Evolutionary conservation across 1,140 invertebrate genomes (phyloP).

Genomic region (Drosophila bocqueti): DNA sequence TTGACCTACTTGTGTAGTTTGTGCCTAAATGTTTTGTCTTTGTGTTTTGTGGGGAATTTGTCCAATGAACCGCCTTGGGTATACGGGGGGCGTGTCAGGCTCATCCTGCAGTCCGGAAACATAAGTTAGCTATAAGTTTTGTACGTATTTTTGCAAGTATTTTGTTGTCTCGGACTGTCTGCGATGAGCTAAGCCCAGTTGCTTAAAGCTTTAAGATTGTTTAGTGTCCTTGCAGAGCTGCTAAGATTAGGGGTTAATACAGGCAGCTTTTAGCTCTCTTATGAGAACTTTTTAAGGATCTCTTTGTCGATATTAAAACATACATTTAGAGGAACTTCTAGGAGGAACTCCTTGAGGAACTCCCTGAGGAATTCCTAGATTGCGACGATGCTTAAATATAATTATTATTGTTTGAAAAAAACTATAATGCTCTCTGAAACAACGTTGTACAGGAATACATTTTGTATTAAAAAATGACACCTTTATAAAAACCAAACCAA

Average conservation of each 20-base stretch:
- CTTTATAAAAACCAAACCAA: background rate
- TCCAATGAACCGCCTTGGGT: constrained; percentile 68
- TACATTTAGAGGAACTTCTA: background rate
- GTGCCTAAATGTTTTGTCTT: constrained; percentile 30
- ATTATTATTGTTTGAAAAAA: too few species aligned
- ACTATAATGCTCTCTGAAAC: background rate
- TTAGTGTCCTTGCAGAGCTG: constrained; percentile 32
- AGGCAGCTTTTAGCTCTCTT: background rate
- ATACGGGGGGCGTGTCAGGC: background rate
- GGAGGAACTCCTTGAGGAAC: too few species aligned
- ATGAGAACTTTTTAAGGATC: background rate
- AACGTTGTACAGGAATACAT: background rate
- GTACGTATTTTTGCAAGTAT: too few species aligned
- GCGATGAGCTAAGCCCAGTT: background rate
- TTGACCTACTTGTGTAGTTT: constrained; percentile 5
- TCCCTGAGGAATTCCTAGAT: background rate
- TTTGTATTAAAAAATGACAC: background rate
- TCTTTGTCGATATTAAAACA: background rate
- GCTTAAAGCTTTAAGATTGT: constrained; percentile 1
- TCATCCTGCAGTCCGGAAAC: background rate
- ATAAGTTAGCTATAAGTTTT: background rate
- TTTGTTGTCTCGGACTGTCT: background rate
- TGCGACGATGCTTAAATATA: too few species aligned
- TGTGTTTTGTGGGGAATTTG: background rate
- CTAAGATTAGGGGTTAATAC: background rate